Evolutionary conservation across 2,113 vertebrate genomes (phyloP).

Genomic region (Sylvia atricapilla): DNA sequence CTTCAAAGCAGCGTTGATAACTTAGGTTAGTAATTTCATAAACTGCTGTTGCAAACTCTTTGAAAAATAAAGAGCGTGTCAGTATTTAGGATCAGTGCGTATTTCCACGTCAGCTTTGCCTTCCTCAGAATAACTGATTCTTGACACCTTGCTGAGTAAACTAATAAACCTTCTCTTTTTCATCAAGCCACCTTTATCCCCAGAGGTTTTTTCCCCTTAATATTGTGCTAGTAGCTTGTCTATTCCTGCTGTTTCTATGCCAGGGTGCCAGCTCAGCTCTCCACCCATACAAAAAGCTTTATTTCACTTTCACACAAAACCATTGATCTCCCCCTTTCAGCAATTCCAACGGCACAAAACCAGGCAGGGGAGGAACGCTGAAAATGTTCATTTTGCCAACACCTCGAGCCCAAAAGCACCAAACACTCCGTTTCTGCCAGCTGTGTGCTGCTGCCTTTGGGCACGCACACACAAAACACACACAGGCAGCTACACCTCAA

Average conservation of each 20-base stretch:
- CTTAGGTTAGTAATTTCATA: not conserved
- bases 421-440: not conserved
- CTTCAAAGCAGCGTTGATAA: not conserved
- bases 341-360: not conserved
- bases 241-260: not conserved
- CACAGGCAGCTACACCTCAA: not conserved
- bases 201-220: not conserved
- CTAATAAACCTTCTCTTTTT: not conserved
- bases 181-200: not conserved
- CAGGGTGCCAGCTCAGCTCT: not conserved
- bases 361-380: not conserved
- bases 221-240: not conserved
- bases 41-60: not conserved
- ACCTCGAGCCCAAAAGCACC: not conserved
- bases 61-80: not conserved
- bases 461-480: not conserved
- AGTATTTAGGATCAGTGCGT: not conserved
- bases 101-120: not conserved
- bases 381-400: not conserved
- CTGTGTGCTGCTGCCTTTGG: not conserved
- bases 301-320: not conserved
- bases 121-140: not conserved
- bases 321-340: not conserved
- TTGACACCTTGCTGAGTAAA: not conserved
- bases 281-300: not conserved